phyloP scores from a whole-genome alignment of 2,113 vertebrate genomes.

The Carassius carassius region DNA sequence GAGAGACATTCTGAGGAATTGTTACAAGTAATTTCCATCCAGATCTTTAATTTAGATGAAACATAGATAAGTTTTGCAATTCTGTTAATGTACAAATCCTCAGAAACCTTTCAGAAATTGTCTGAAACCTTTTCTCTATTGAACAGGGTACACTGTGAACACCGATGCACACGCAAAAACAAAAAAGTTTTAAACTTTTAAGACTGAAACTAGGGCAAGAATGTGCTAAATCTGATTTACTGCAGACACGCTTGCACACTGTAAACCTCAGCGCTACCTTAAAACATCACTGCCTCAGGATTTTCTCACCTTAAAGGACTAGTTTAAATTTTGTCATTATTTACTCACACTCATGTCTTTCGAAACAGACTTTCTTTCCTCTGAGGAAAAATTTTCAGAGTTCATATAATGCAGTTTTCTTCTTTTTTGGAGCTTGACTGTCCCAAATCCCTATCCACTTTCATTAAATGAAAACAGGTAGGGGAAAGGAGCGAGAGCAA shows the following conservation, averaged over 20 bases:
- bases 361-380: not conserved
- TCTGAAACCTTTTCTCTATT: not conserved
- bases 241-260: not conserved
- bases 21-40: constrained; percentile 61
- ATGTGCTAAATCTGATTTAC: not conserved
- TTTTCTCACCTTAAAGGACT: constrained; percentile 3
- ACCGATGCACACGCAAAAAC: not conserved
- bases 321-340: not conserved
- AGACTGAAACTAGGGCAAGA: not conserved
- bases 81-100: constrained; percentile 22
- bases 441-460: not conserved
- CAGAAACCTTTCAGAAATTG: not conserved
- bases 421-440: not conserved
- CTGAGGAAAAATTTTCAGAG: not conserved
- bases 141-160: not conserved
- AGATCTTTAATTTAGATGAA: constrained; percentile 70
- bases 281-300: not conserved
- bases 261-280: not conserved
- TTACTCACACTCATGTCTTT: not conserved
- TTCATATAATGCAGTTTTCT: not conserved
- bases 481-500: not conserved
- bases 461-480: not conserved
- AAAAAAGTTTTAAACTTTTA: not conserved
- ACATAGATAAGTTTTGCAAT: constrained; percentile 56
- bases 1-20: constrained; percentile 28